Evolutionary conservation across 2,888 invertebrate genomes (phyloP), one percentile per base, ranked within the genome.

Genomic region (Agrypnus murinus): DNA sequence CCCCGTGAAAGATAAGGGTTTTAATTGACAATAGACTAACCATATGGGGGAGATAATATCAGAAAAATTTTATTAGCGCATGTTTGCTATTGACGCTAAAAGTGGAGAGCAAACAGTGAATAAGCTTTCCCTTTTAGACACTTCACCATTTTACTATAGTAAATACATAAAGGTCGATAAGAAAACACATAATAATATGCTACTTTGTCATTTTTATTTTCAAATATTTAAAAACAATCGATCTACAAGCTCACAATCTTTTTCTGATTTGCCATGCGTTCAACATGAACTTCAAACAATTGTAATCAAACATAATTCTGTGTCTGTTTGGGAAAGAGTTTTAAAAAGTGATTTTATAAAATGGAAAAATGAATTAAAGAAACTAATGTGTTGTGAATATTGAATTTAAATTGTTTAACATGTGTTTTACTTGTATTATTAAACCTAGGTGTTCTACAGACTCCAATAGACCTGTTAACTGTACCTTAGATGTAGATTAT

Each of bases 91-190:
- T 4, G 12, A 53, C 12, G n/a, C 7, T 34, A 34, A 53, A 19
- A 58, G 58, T 40, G 58, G n/a, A 38, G n/a, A 19, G 38, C 40
- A 58, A 58, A 58, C 58, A 58, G 6, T 34, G 19, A 32, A 15
- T 6, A 40, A 36, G 32, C 8, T 25, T 25, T 25, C 5, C 25
- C 25, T 3, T 3, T 2, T 25, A 25, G 0, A 25, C 12, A 14
- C 3, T 58, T 10, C 12, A 15, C 15, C 38, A 38, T 38, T 58
- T 40, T 34, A 10, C 48, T 19, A 19, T 19, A 25, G 34, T 53
- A n/a, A n/a, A n/a, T n/a, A 53, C 32, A 19, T 7, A 50, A 50
- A 10, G n/a, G 36, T 14, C 31, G 53, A 53, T 53, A 53, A 53
- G 14, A 53, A 53, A 48, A 25, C 1, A 34, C 32, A 4, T 34